Evolutionary conservation across 2,888 invertebrate species (phyloP).

Genomic region (Hyalella azteca): DNA sequence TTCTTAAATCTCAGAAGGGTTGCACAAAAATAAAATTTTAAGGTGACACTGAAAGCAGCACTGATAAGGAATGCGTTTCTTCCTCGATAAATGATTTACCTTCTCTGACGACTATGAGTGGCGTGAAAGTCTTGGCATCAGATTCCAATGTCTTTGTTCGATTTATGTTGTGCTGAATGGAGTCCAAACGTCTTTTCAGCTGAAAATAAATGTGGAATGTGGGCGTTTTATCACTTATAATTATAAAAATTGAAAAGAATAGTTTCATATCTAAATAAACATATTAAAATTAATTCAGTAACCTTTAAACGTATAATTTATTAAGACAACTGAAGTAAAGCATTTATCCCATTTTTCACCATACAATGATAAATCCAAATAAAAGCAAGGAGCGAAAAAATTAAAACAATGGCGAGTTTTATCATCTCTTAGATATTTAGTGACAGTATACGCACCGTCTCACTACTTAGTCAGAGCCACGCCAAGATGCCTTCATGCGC

Average conservation of each 20-base stretch:
- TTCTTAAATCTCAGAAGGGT: too few relatives aligned
- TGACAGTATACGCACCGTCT: not conserved
- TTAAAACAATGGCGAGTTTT: not conserved
- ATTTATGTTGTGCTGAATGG: slow-evolving; percentile 59
- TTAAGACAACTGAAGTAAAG: not conserved
- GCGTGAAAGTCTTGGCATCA: slow-evolving; percentile 59
- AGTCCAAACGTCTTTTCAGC: slow-evolving; percentile 64
- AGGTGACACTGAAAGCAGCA: too few relatives aligned
- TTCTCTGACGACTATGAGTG: not conserved
- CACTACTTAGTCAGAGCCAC: too few relatives aligned
- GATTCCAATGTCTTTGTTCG: slow-evolving; percentile 59
- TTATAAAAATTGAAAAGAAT: not conserved
- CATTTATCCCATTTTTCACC: not conserved
- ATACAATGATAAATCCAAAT: not conserved
- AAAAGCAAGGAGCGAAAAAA: not conserved
- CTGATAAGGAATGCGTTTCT: too few relatives aligned
- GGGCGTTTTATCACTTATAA: slow-evolving; percentile 62
- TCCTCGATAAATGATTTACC: too few relatives aligned
- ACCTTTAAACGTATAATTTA: not conserved
- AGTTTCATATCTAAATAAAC: not conserved
- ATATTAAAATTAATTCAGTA: not conserved
- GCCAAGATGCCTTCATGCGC: too few relatives aligned
- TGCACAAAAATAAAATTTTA: too few relatives aligned
- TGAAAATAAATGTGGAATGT: slow-evolving; percentile 64
- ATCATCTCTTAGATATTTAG: not conserved